Conservation (phyloP, 2,797 vertebrate genomes). For the Menidia menidia region DNA sequence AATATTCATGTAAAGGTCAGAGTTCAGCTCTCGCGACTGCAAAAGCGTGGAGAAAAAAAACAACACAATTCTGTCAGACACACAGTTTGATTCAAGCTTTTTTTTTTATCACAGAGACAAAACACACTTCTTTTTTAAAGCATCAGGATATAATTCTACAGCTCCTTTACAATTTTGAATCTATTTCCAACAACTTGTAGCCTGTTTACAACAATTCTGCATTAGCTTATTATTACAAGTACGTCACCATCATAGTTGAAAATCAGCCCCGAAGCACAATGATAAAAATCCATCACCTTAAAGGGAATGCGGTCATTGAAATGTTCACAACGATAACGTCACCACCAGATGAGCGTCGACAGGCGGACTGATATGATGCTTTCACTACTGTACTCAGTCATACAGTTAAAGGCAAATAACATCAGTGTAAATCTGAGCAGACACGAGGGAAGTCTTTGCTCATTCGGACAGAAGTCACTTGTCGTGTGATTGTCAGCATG, state of each 20-base stretch:
- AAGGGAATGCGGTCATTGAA: constrained; percentile 59
- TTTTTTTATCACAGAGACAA: constrained; percentile 7
- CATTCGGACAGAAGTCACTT: constrained; percentile 5
- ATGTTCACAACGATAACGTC: constrained; percentile 14
- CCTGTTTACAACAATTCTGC: constrained; percentile 9
- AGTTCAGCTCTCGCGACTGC: constrained; percentile 14
- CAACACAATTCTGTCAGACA: constrained; percentile 4
- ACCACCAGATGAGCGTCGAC: constrained; percentile 16
- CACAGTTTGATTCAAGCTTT: constrained; percentile 44
- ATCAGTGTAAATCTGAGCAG: constrained; percentile 3
- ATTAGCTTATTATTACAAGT: background rate
- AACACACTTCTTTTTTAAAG: background rate
- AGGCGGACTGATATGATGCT: constrained; percentile 10
- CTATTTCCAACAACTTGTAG: background rate
- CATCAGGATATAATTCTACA: background rate
- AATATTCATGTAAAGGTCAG: constrained; percentile 38
- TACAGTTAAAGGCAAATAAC: constrained; percentile 5
- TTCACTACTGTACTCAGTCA: constrained; percentile 1
- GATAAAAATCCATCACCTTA: constrained; percentile 20
- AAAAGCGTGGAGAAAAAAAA: background rate
- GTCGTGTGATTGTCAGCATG: constrained; percentile 14
- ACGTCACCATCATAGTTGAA: constrained; percentile 17
- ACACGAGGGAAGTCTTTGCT: background rate
- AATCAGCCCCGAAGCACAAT: constrained; percentile 41
- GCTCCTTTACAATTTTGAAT: background rate